A percentile compares a stretch with the other conserved stretches of the same genome.
Conservation (phyloP, 2,888 invertebrate species). For the Scrobipalpa costella region DNA sequence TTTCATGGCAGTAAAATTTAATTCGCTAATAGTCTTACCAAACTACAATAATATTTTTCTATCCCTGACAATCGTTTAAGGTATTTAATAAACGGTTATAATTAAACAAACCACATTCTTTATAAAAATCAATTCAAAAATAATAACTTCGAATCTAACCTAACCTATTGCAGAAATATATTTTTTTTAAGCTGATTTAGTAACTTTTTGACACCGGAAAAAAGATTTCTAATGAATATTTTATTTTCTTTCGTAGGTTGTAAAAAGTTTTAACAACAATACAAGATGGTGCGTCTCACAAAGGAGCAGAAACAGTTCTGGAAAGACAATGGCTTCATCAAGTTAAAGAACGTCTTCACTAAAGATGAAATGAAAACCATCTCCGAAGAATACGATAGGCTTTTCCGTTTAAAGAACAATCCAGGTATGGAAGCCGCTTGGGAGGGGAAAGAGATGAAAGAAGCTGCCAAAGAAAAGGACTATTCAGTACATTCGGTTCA, state of each 20-base stretch:
- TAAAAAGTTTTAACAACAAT: neutral
- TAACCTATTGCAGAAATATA: too few relatives aligned
- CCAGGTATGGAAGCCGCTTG: conserved; percentile 67
- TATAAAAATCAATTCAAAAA: too few relatives aligned
- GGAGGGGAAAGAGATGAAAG: conserved; percentile 64
- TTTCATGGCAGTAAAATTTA: too few relatives aligned
- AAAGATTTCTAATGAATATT: neutral
- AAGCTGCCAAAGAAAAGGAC: conserved; percentile 37
- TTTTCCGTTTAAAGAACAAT: conserved; percentile 63
- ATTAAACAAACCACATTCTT: too few relatives aligned
- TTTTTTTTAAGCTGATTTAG: too few relatives aligned
- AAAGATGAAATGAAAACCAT: conserved; percentile 63
- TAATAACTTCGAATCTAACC: too few relatives aligned
- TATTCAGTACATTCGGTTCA: conserved; percentile 52
- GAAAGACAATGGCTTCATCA: conserved; percentile 68
- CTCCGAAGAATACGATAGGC: conserved; percentile 60
- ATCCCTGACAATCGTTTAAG: too few relatives aligned
- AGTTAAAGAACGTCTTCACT: conserved; percentile 60
- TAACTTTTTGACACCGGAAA: too few relatives aligned
- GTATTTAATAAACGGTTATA: too few relatives aligned
- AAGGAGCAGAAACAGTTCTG: conserved; percentile 62
- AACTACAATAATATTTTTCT: too few relatives aligned
- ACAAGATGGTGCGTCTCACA: conserved; percentile 48
- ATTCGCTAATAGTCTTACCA: too few relatives aligned
- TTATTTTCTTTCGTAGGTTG: neutral